Evolutionary conservation across 1,140 invertebrate genomes (phyloP), one percentile per base, ranked within the genome.

Genomic region (Heterodera carotae): DNA sequence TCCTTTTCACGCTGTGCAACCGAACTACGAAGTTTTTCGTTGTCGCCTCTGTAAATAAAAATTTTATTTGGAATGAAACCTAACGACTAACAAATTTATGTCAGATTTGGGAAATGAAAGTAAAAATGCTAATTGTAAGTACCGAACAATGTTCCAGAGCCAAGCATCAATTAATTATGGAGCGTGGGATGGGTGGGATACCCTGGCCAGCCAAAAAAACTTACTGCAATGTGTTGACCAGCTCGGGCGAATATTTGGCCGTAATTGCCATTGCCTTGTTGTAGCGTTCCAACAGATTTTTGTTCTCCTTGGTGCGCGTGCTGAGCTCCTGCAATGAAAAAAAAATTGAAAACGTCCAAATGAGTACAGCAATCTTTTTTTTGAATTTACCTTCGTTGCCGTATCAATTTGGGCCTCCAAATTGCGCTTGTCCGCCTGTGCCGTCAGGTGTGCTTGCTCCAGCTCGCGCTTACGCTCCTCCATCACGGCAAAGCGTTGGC

Each of bases 231-330:
- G 76, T 39, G 53, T 68, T 59, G 66, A 69, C 39, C 36, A 39
- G n/a, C 48, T 77, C 76, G 60, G 76, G 76, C n/a, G 68, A 73
- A 39, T 75, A 77, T 39, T 77, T 77, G 6, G 48, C 36, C 18
- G 76, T 69, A 29, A 77, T 36, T 48, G 29, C 27, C 69, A 77
- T 77, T 59, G 68, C 76, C 10, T 59, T 25, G 25, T 77, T 71
- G 72, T 72, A 69, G 18, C 76, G 76, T 18, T 75, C 69, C 31
- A 43, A 29, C 0, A 77, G 53, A 22, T 25, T 31, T 60, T 60
- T 72, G 34, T 75, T 77, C 39, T 77, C 64, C 25, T 77, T 25
- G 7, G 66, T 68, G 4, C 76, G 56, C 22, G 31, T 25, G 62
- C 2, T 22, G 33, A 66, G 27, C 27, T 66, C 62, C 62, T 66